Evolutionary conservation across 2,797 vertebrate species (phyloP).

Genomic region (Champsocephalus esox): DNA sequence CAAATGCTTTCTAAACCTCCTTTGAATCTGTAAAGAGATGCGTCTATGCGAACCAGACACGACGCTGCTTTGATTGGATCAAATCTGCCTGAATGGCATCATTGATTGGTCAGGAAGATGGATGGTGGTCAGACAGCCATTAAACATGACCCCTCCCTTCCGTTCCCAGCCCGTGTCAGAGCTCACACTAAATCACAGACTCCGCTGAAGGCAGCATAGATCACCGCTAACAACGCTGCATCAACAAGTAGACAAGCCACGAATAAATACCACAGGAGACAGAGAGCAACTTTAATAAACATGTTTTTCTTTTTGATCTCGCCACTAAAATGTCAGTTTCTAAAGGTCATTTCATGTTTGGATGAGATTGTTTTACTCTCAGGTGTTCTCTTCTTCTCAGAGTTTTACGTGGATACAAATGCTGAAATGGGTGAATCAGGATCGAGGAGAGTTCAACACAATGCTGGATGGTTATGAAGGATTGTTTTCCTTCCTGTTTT

Average conservation of each 20-base stretch:
- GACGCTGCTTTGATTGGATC: slow-evolving; percentile 47
- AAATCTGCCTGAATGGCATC: slow-evolving; percentile 61
- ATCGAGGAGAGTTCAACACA: neutral
- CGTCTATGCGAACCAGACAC: slow-evolving; percentile 21
- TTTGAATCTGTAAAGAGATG: slow-evolving; percentile 14
- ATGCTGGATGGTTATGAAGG: slow-evolving; percentile 24
- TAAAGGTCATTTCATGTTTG: slow-evolving; percentile 58
- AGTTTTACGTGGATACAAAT: slow-evolving; percentile 30
- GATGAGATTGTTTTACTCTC: slow-evolving; percentile 44
- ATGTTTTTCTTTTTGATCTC: slow-evolving; percentile 41
- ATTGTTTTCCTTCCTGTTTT: slow-evolving; percentile 14
- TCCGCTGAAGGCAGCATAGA: slow-evolving; percentile 73
- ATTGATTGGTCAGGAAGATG: slow-evolving; percentile 70
- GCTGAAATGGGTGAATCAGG: slow-evolving; percentile 1
- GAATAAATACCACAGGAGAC: slow-evolving; percentile 67
- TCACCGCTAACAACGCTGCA: slow-evolving; percentile 66
- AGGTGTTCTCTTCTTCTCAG: slow-evolving; percentile 3
- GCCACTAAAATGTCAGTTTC: slow-evolving; percentile 41
- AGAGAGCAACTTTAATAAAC: slow-evolving; percentile 65
- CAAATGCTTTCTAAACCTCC: slow-evolving; percentile 16
- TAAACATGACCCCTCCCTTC: slow-evolving; percentile 60
- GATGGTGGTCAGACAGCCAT: slow-evolving; percentile 68
- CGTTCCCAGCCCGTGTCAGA: slow-evolving; percentile 52
- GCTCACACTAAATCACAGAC: slow-evolving; percentile 71
- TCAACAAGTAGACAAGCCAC: slow-evolving; percentile 64